Evolutionary conservation across 1,140 invertebrate genomes (phyloP).

Genomic region (Fopius arisanus): DNA sequence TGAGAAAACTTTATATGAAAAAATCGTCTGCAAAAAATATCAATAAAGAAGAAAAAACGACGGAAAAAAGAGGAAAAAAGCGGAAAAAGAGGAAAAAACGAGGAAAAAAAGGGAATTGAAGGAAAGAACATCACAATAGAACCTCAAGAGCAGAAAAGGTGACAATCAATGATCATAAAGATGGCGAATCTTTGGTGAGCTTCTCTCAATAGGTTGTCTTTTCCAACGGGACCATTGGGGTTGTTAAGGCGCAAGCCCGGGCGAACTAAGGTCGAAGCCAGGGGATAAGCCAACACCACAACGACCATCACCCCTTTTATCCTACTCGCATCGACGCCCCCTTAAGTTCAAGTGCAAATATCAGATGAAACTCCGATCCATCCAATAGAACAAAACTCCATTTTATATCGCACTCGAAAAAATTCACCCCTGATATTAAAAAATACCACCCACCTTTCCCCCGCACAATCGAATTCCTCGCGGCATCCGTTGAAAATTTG

Average conservation of each 20-base stretch:
- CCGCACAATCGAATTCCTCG: not conserved
- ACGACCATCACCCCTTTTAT: not conserved
- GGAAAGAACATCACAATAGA: not conserved
- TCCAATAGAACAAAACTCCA: not conserved
- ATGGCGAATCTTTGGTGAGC: not conserved
- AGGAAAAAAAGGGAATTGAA: not conserved
- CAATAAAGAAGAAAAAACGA: no score
- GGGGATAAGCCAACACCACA: not conserved
- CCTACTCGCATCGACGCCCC: not conserved
- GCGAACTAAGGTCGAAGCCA: not conserved
- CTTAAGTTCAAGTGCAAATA: conserved; percentile 1
- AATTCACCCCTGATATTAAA: not conserved
- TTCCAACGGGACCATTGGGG: not conserved
- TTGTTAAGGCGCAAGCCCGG: not conserved
- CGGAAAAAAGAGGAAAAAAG: no score
- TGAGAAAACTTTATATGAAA: no score
- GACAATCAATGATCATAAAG: conserved; percentile 17
- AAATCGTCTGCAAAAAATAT: no score
- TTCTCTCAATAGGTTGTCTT: not conserved
- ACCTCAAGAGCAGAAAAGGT: conserved; percentile 20
- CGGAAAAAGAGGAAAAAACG: no score
- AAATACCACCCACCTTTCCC: not conserved
- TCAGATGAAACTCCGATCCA: not conserved
- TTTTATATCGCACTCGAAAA: not conserved
- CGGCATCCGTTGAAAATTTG: not conserved